Evolutionary conservation across 2,113 vertebrate genomes (phyloP).

Genomic region (Anarrhichthys ocellatus): DNA sequence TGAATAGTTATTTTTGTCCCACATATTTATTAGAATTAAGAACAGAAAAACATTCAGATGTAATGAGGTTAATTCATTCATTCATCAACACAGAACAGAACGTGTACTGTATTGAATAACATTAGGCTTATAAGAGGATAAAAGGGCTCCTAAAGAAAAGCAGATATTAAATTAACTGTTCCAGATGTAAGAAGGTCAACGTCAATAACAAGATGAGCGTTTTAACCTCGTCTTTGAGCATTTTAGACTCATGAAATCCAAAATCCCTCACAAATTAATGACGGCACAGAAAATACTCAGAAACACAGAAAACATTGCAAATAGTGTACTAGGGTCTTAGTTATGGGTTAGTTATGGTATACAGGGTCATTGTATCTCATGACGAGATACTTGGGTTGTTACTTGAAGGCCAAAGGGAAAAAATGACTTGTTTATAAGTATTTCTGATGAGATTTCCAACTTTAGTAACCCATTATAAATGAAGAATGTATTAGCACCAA

Average conservation of each 20-base stretch:
- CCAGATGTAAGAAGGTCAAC: not conserved
- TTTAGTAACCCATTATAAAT: not conserved
- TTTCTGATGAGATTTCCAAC: not conserved
- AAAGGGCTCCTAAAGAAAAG: not conserved
- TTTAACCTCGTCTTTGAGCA: not conserved
- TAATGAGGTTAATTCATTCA: not conserved
- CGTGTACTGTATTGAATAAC: not conserved
- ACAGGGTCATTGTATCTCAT: not conserved
- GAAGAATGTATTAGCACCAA: not conserved
- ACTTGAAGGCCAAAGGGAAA: not conserved
- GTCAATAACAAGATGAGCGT: not conserved
- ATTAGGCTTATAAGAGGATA: not conserved
- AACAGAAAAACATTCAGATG: not conserved
- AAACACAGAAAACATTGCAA: not conserved
- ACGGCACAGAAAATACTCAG: not conserved
- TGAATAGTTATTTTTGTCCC: not conserved
- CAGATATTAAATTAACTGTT: not conserved
- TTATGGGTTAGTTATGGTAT: too few relatives aligned
- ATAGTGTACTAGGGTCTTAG: not conserved
- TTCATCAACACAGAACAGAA: not conserved
- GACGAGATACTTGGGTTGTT: not conserved
- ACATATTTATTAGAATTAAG: not conserved
- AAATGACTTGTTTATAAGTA: not conserved
- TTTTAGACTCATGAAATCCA: not conserved
- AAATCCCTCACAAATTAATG: not conserved